phyloP scores from a whole-genome alignment of 2,113 vertebrate species.

The Mastomys natalensis region DNA sequence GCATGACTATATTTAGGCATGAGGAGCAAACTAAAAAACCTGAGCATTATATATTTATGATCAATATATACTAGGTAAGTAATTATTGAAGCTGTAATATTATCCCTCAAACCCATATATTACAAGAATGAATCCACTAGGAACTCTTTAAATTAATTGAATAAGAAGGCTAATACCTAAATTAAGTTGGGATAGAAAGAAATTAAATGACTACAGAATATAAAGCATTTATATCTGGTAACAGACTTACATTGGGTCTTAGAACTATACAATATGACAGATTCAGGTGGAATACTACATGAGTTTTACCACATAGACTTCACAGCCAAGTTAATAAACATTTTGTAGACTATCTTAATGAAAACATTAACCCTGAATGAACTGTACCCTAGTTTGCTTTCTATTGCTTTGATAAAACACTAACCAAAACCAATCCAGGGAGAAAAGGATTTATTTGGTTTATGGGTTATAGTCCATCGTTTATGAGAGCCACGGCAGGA shows the following conservation, averaged over 20 bases:
- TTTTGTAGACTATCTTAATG: not conserved
- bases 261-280: not conserved
- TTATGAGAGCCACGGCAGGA: not conserved
- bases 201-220: conserved; percentile 40
- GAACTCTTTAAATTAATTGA: conserved; percentile 48
- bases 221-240: not conserved
- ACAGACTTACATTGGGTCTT: not conserved
- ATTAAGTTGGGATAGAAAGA: conserved; percentile 59
- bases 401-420: not conserved
- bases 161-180: conserved; percentile 43
- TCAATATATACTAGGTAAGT: not conserved
- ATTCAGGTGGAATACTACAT: not conserved
- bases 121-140: conserved; percentile 37
- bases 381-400: not conserved
- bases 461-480: not conserved
- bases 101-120: not conserved
- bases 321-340: not conserved
- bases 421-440: not conserved
- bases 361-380: not conserved
- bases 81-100: conserved; percentile 14
- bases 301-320: not conserved
- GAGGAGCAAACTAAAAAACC: not conserved
- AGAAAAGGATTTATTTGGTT: not conserved
- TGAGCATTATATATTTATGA: conserved; percentile 38
- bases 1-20: conserved; percentile 15